Conservation (phyloP, 37 sponge, comb jelly and placozoan species). For the Halisarca cf. caerulea region DNA sequence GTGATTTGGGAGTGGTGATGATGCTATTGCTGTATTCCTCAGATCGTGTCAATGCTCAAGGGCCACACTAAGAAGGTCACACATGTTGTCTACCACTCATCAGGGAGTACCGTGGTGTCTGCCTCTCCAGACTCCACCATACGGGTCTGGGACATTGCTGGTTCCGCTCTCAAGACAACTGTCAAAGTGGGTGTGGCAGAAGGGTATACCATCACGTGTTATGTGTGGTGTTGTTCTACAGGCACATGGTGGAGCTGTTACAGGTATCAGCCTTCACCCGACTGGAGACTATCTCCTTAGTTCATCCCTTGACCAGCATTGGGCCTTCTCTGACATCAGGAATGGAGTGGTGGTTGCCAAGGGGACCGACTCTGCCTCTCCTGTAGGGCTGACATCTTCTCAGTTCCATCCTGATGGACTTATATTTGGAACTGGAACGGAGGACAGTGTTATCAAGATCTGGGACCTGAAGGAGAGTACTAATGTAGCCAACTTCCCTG, state of each 20-base stretch:
- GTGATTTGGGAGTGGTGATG: too few species aligned
- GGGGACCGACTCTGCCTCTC: slow-evolving; percentile 48
- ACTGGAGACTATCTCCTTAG: slow-evolving; percentile 95
- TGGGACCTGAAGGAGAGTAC: slow-evolving; percentile 98
- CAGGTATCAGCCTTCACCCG: slow-evolving; percentile 96
- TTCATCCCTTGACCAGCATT: slow-evolving; percentile 87
- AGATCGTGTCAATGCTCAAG: slow-evolving; percentile 86
- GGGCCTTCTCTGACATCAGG: slow-evolving; percentile 95
- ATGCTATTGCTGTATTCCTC: too few species aligned
- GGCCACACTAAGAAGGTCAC: slow-evolving; percentile 99
- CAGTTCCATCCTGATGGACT: slow-evolving; percentile 99
- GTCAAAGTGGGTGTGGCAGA: slow-evolving; percentile 61
- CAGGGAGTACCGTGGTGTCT: slow-evolving; percentile 56
- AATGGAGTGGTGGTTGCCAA: slow-evolving; percentile 83
- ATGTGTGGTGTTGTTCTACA: neutral
- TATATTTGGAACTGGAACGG: slow-evolving; percentile 98
- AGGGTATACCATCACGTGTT: neutral
- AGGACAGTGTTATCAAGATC: slow-evolving; percentile 92
- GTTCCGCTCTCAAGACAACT: slow-evolving; percentile 40
- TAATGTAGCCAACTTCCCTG: slow-evolving; percentile 99
- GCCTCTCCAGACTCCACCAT: slow-evolving; percentile 93
- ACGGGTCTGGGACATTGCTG: slow-evolving; percentile 77
- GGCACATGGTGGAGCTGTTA: slow-evolving; percentile 92
- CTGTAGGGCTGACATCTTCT: slow-evolving; percentile 88
- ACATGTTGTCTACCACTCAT: slow-evolving; percentile 76